Conservation (phyloP, 2,888 invertebrate genomes). For the Cistogaster globosa region DNA sequence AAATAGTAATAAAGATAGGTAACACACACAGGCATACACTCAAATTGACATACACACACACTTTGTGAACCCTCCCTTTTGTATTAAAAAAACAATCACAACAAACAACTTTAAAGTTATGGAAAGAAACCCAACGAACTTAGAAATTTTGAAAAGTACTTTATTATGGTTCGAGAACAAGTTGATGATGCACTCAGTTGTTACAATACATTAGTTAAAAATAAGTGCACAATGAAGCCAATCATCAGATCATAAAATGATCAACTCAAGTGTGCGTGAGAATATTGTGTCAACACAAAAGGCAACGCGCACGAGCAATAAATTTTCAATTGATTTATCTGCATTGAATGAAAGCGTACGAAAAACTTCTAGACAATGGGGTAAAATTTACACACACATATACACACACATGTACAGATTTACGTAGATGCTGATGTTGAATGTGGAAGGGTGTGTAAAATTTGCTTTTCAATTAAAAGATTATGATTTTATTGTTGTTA, state of each 20-base stretch:
- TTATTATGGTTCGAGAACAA: constrained; percentile 38
- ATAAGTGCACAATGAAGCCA: constrained; percentile 79
- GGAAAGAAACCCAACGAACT: background rate
- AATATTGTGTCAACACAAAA: constrained; percentile 59
- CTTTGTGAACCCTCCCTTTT: constrained; percentile 31
- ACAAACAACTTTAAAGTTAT: constrained; percentile 51
- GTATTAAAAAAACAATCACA: constrained; percentile 57
- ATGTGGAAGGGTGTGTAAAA: constrained; percentile 48
- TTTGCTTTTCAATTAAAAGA: constrained; percentile 46
- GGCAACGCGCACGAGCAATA: constrained; percentile 70
- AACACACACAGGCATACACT: constrained; percentile 11
- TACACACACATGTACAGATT: background rate
- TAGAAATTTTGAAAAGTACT: background rate
- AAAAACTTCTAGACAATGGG: background rate
- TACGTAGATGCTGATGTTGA: background rate
- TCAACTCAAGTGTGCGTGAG: constrained; percentile 76
- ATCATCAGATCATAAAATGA: constrained; percentile 82
- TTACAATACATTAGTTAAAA: background rate
- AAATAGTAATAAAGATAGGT: constrained; percentile 37
- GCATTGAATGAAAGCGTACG: constrained; percentile 44
- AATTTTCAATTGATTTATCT: constrained; percentile 71
- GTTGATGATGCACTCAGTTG: constrained; percentile 7
- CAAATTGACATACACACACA: background rate
- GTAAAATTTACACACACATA: constrained; percentile 4
- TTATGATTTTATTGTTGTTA: constrained; percentile 44